A percentile compares a stretch with the other conserved stretches of the same genome.
These are phyloP conservation scores for Aphidoletes aphidimyza DNA, from an alignment of 2,888 invertebrate genomes.

Conservation along the genomic window DNA sequence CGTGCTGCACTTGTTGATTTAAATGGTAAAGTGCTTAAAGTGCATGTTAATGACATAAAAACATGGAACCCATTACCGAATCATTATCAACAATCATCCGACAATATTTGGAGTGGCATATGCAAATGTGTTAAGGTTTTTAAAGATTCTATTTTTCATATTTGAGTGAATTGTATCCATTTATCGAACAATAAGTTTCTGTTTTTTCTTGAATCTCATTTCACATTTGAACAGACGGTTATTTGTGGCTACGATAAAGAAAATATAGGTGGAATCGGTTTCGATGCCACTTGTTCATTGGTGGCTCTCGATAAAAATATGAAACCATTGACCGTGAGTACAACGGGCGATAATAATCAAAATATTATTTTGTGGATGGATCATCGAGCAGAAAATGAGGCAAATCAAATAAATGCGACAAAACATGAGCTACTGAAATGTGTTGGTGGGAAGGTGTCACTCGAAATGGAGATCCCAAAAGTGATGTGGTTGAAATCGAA, in stretches of 20 bases:
- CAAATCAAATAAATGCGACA: constrained; percentile 80
- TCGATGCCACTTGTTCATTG: constrained; percentile 95
- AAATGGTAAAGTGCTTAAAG: constrained; percentile 74
- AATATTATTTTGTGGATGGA: constrained; percentile 95
- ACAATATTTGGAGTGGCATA: constrained; percentile 84
- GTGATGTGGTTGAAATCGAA: constrained; percentile 89
- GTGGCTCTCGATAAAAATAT: constrained; percentile 80
- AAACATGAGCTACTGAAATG: constrained; percentile 81
- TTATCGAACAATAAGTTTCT: constrained; percentile 27
- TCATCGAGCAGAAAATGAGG: constrained; percentile 84
- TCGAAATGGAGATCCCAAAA: constrained; percentile 98
- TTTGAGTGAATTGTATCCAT: constrained; percentile 59
- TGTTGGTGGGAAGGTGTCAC: constrained; percentile 91
- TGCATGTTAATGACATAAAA: constrained; percentile 73
- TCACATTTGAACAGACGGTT: constrained; percentile 70
- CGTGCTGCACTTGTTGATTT: constrained; percentile 82
- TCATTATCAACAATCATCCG: constrained; percentile 90
- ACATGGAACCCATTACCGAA: constrained; percentile 82
- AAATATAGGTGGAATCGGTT: constrained; percentile 86
- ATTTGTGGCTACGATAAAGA: constrained; percentile 68
- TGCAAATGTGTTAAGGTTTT: constrained; percentile 78
- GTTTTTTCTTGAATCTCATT: constrained; percentile 44
- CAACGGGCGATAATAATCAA: constrained; percentile 74
- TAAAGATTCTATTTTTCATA: constrained; percentile 52
- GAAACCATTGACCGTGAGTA: constrained; percentile 77